Conservation (phyloP, 2,797 vertebrate species). For the Linurgus olivaceus region DNA sequence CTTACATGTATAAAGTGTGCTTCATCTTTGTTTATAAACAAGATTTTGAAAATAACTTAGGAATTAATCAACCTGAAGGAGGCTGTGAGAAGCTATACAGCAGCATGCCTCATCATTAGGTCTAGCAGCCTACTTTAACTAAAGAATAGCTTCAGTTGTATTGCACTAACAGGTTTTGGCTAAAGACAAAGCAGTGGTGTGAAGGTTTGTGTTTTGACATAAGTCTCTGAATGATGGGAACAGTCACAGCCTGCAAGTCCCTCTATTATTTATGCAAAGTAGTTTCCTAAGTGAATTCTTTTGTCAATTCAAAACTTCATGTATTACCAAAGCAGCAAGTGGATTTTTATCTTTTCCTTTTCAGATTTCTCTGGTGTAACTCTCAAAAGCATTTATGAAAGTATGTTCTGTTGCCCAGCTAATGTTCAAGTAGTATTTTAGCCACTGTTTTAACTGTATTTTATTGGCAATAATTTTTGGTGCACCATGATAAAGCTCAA, state of each 20-base stretch:
- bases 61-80: background rate
- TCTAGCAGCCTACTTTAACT: background rate
- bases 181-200: background rate
- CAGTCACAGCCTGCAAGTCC: background rate
- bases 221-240: background rate
- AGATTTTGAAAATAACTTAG: background rate
- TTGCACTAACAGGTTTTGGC: background rate
- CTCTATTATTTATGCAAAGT: background rate
- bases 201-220: background rate
- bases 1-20: background rate
- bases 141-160: background rate
- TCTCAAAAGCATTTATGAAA: background rate
- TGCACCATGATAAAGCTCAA: background rate
- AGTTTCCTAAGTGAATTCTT: background rate
- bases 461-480: background rate
- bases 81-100: background rate
- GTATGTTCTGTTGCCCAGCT: background rate
- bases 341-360: background rate
- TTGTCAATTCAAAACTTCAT: background rate
- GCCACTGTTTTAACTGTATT: background rate
- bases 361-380: background rate
- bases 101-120: background rate
- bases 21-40: background rate
- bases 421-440: background rate
- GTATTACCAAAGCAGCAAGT: background rate